Conservation (phyloP, 2,888 invertebrate genomes). For the Pyrrhosoma nymphula region DNA sequence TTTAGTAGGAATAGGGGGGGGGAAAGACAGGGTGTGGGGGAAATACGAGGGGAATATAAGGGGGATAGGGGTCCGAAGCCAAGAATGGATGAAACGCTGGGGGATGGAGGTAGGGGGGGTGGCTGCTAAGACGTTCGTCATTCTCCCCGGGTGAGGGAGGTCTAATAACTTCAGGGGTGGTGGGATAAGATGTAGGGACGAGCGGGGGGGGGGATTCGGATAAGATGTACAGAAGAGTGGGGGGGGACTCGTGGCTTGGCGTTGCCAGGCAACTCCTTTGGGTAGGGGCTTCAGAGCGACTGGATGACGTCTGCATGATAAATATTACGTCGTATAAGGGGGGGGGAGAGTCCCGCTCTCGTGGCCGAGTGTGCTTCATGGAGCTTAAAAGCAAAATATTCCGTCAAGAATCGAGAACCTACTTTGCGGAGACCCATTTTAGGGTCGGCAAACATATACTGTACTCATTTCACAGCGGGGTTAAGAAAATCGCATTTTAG, state of each 20-base stretch:
- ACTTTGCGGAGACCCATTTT: too few relatives aligned
- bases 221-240: too few relatives aligned
- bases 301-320: neutral
- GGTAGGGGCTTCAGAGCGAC: neutral
- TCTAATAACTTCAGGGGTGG: neutral
- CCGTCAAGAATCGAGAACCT: too few relatives aligned
- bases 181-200: neutral
- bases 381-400: neutral
- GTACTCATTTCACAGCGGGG: too few relatives aligned
- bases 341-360: neutral
- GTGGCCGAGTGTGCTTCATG: neutral
- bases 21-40: neutral
- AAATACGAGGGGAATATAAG: neutral
- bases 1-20: neutral
- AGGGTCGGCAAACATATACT: too few relatives aligned
- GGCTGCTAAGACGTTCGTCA: neutral
- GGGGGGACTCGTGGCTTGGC: neutral
- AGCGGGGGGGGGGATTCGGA: neutral
- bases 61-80: too few relatives aligned
- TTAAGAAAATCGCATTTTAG: too few relatives aligned
- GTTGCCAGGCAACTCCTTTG: neutral
- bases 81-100: neutral
- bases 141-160: neutral
- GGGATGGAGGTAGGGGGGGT: neutral
- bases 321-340: neutral